These are phyloP conservation scores for Sinonovacula constricta DNA, from an alignment of 1,140 invertebrate genomes.

Conservation along the genomic window DNA sequence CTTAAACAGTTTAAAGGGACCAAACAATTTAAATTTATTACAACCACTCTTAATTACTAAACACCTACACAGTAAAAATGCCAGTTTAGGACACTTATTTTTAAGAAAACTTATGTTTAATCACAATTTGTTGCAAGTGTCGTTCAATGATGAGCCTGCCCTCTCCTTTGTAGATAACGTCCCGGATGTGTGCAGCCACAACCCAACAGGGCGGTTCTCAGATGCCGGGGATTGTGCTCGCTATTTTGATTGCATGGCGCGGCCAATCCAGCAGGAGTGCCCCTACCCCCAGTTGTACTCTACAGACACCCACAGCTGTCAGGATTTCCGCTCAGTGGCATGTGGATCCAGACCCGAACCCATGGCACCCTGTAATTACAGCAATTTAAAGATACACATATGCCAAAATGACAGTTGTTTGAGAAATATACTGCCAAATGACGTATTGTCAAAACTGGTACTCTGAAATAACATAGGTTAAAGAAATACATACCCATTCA, in stretches of 20 bases:
- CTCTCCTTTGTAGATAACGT: slow-evolving; percentile 20
- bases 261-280: slow-evolving; percentile 35
- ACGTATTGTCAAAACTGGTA: background rate
- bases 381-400: no score
- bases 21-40: background rate
- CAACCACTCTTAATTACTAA: background rate
- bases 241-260: slow-evolving; percentile 22
- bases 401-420: no score
- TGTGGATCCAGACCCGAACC: slow-evolving; percentile 54
- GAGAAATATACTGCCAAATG: no score
- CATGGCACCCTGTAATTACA: slow-evolving; percentile 56
- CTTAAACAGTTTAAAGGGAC: background rate
- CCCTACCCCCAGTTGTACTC: slow-evolving; percentile 55
- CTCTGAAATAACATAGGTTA: no score
- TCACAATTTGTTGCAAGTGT: background rate
- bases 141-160: background rate
- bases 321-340: slow-evolving; percentile 49
- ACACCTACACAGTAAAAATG: background rate
- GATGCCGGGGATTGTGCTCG: slow-evolving; percentile 35
- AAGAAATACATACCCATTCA: no score
- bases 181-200: slow-evolving; percentile 10
- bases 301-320: slow-evolving; percentile 21
- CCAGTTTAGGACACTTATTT: background rate
- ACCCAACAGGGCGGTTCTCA: slow-evolving; percentile 26
- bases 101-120: background rate